Percentiles rank a stretch among this genome's conserved stretches.
Conservation (phyloP, 2,113 vertebrate species). For the Picathartes gymnocephalus region DNA sequence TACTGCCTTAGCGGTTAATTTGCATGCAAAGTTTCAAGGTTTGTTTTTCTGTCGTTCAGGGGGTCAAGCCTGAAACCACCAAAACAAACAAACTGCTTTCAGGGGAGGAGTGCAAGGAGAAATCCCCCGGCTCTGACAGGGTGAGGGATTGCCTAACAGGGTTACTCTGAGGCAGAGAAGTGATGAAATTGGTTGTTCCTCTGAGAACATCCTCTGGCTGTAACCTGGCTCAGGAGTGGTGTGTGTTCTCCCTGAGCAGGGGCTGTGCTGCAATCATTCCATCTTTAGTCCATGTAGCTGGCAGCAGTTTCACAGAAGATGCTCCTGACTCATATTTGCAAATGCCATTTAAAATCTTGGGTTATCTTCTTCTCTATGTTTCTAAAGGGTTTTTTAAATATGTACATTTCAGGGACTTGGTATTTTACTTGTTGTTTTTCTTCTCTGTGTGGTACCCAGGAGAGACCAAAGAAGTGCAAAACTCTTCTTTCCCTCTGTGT, state of each 20-base stretch:
- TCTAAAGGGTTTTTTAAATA: background rate
- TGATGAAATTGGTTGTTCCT: background rate
- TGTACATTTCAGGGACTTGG: too few relatives aligned
- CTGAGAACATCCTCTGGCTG: background rate
- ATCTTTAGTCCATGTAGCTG: background rate
- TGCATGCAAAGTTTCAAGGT: background rate
- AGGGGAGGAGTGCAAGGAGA: background rate
- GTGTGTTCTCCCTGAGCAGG: background rate
- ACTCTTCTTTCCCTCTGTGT: background rate
- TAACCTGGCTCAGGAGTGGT: background rate
- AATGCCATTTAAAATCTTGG: background rate
- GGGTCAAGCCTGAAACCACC: background rate
- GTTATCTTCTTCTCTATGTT: background rate
- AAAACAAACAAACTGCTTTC: background rate
- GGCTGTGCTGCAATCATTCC: background rate
- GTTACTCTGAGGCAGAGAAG: background rate
- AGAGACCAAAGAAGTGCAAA: background rate
- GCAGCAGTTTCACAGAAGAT: background rate
- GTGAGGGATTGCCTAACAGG: background rate
- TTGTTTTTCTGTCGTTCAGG: background rate
- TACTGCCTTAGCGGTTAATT: background rate
- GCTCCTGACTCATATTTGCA: background rate
- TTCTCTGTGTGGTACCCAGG: background rate
- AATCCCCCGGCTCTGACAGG: accelerated
- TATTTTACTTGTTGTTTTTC: background rate